Percentiles rank a stretch among this genome's conserved stretches.
Conservation (phyloP, 2,888 invertebrate species). For the Zaprionus bogoriensis region DNA sequence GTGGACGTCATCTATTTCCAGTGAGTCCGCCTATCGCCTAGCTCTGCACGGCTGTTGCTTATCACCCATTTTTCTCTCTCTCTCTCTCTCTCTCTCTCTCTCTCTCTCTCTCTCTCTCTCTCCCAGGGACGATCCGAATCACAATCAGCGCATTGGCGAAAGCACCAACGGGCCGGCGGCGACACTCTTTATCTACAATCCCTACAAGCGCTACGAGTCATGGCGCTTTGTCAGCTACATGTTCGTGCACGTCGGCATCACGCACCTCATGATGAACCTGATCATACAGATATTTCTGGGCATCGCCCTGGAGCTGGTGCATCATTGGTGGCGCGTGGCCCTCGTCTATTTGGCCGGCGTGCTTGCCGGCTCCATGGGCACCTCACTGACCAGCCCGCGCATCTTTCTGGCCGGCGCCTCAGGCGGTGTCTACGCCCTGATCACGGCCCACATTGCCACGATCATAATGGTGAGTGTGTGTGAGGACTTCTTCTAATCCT, state of each 20-base stretch:
- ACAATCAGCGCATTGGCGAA: conserved; percentile 79
- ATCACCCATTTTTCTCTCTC: background rate
- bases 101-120: background rate
- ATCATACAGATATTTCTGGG: conserved; percentile 96
- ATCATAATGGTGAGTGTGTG: conserved; percentile 90
- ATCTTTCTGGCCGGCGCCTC: conserved; percentile 96
- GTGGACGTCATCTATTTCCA: conserved; percentile 82
- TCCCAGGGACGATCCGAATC: conserved; percentile 80
- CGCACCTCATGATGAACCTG: conserved; percentile 95
- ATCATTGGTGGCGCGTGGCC: conserved; percentile 96
- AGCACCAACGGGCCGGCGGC: conserved; percentile 89
- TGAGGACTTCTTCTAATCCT: no score
- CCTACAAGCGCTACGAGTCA: conserved; percentile 91
- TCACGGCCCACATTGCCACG: conserved; percentile 96
- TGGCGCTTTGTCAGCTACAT: conserved; percentile 98
- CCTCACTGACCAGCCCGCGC: conserved; percentile 90
- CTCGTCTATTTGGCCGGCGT: conserved; percentile 93
- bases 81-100: background rate
- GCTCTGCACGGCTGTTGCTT: no score
- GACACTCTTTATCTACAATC: conserved; percentile 93
- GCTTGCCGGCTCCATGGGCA: conserved; percentile 91
- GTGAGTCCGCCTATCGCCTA: conserved; percentile 72
- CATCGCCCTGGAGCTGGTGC: conserved; percentile 97
- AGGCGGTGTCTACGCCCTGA: conserved; percentile 96
- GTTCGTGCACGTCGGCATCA: conserved; percentile 96